Evolutionary conservation across 2,797 vertebrate genomes (phyloP).

Genomic region (Lagothrix lagotricha): DNA sequence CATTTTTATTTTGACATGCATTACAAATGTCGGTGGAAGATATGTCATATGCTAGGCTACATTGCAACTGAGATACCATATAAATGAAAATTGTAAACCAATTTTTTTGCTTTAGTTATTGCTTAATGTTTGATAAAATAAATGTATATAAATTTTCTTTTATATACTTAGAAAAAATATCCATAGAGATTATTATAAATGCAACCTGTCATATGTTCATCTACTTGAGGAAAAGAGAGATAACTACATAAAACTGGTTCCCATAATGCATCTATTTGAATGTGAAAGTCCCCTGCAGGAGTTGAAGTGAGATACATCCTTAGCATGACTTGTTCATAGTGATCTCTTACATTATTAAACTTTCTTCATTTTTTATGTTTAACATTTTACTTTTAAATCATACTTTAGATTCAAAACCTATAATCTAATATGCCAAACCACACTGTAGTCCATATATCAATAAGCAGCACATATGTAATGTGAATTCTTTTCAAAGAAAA

Average conservation of each 20-base stretch:
- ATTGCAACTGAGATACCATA: not conserved
- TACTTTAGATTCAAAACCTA: not conserved
- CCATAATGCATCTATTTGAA: not conserved
- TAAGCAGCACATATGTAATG: not conserved
- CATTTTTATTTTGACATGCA: constrained; percentile 35
- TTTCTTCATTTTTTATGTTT: not conserved
- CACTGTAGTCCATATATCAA: not conserved
- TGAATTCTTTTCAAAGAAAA: not conserved
- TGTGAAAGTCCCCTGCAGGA: not conserved
- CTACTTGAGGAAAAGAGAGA: not conserved
- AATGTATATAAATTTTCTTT: not conserved
- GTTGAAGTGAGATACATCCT: not conserved
- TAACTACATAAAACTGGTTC: not conserved
- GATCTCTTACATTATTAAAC: not conserved
- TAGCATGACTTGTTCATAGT: not conserved
- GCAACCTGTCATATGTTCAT: not conserved
- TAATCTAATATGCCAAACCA: not conserved
- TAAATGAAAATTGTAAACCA: not conserved
- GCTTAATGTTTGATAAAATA: constrained; percentile 22
- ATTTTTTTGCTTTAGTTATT: not conserved
- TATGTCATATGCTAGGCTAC: not conserved
- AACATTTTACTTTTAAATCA: not conserved
- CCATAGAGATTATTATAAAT: not conserved
- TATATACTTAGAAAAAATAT: not conserved
- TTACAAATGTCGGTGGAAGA: constrained; percentile 7